Conservation (phyloP, 2,888 invertebrate species). For the Pardosa pseudoannulata region DNA sequence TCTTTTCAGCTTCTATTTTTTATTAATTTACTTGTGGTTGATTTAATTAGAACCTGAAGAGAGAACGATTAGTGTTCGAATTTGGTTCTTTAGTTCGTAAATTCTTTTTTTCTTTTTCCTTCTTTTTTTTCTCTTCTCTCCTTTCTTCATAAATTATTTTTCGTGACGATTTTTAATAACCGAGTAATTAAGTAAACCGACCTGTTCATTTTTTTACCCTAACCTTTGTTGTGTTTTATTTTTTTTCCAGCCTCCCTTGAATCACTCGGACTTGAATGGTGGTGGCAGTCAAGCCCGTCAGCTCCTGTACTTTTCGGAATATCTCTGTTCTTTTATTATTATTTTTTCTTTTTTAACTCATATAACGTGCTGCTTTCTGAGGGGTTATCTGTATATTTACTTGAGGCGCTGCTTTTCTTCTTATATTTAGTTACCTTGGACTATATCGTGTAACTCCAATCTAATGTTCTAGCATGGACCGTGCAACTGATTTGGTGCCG, state of each 20-base stretch:
- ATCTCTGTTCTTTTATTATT: too few relatives aligned
- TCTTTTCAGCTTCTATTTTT: slow-evolving; percentile 27
- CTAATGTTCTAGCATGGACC: too few relatives aligned
- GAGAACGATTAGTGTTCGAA: slow-evolving; percentile 49
- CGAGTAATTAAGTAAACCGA: slow-evolving; percentile 61
- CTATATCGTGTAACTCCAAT: too few relatives aligned
- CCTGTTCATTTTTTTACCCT: slow-evolving; percentile 36
- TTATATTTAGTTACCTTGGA: too few relatives aligned
- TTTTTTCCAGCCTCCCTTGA: not conserved
- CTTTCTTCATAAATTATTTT: slow-evolving; percentile 41
- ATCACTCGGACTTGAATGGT: not conserved
- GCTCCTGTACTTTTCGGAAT: not conserved
- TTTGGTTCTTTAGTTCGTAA: slow-evolving; percentile 17
- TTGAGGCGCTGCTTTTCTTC: too few relatives aligned
- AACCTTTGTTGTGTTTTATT: too few relatives aligned
- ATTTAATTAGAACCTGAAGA: slow-evolving; percentile 62
- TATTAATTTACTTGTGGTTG: slow-evolving; percentile 62
- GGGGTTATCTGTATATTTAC: not conserved
- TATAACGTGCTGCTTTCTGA: not conserved
- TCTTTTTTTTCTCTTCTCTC: not conserved
- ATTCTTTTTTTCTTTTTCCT: slow-evolving; percentile 27
- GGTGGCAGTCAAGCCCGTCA: not conserved
- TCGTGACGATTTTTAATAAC: slow-evolving; percentile 70
- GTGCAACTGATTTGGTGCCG: too few relatives aligned
- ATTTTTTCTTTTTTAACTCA: too few relatives aligned